phyloP scores from a whole-genome alignment of 2,113 vertebrate species.

The Pipra filicauda region DNA sequence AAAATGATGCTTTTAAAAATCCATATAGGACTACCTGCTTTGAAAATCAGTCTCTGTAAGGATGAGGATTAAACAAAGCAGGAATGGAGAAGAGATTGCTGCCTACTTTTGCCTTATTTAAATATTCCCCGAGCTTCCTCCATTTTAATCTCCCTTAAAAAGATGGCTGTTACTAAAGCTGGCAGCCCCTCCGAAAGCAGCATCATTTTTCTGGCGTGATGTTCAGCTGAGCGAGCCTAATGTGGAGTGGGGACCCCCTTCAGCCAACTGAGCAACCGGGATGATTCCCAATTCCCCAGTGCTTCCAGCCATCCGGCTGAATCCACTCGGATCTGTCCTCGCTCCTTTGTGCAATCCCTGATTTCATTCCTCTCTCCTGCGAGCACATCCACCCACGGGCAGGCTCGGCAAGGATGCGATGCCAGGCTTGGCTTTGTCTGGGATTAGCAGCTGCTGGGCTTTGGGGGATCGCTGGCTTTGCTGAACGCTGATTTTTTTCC shows the following conservation, averaged over 20 bases:
- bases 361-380: conserved; percentile 37
- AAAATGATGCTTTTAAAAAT: neutral
- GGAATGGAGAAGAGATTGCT: neutral
- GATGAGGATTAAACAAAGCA: neutral
- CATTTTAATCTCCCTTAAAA: conserved; percentile 77
- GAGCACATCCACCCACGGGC: conserved; percentile 32
- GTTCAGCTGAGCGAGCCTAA: conserved; percentile 71
- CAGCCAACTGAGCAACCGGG: conserved; percentile 71
- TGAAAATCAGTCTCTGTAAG: neutral
- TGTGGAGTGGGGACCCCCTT: conserved; percentile 78
- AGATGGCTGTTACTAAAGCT: conserved; percentile 65
- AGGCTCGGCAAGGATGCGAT: conserved; percentile 36
- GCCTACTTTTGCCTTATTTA: conserved; percentile 61
- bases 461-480: conserved; percentile 6
- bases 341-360: conserved; percentile 40
- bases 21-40: neutral
- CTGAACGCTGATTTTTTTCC: neutral
- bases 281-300: conserved; percentile 75
- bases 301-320: conserved; percentile 30
- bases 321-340: conserved; percentile 21
- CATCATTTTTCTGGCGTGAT: neutral
- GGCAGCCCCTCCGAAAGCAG: conserved; percentile 50
- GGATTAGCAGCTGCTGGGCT: neutral
- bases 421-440: conserved; percentile 17
- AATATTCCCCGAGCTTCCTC: conserved; percentile 77